A percentile compares a stretch with the other conserved stretches of the same genome.
Conservation (phyloP, 1,140 invertebrate species). For the Dysdera silvatica region DNA sequence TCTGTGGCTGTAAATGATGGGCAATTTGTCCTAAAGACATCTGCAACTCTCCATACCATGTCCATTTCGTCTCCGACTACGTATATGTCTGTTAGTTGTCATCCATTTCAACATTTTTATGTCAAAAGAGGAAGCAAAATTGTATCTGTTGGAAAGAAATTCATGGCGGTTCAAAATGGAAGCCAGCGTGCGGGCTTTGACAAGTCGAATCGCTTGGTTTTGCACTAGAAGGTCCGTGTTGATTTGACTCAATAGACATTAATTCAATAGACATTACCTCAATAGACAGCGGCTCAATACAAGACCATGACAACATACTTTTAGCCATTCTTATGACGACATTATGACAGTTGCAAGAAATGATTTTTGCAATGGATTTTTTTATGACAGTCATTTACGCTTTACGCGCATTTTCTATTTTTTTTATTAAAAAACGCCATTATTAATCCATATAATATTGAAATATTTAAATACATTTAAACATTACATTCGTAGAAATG, state of each 20-base stretch:
- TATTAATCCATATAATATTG: no score
- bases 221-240: background rate
- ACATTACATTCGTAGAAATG: no score
- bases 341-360: no score
- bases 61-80: background rate
- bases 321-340: no score
- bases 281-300: no score
- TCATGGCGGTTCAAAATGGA: conserved; percentile 9
- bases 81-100: conserved; percentile 7
- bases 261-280: no score
- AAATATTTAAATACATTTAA: no score
- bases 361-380: no score
- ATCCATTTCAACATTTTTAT: conserved; percentile 14
- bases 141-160: conserved; percentile 2
- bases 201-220: background rate
- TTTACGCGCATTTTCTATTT: no score
- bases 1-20: background rate
- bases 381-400: no score
- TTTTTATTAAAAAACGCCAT: no score
- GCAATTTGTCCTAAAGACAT: background rate
- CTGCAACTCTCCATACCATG: conserved; percentile 6
- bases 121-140: background rate
- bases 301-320: no score
- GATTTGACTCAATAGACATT: background rate
- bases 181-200: conserved; percentile 19